Evolutionary conservation across 2,888 invertebrate species (phyloP).

Genomic region (Caenorhabditis uteleia): DNA sequence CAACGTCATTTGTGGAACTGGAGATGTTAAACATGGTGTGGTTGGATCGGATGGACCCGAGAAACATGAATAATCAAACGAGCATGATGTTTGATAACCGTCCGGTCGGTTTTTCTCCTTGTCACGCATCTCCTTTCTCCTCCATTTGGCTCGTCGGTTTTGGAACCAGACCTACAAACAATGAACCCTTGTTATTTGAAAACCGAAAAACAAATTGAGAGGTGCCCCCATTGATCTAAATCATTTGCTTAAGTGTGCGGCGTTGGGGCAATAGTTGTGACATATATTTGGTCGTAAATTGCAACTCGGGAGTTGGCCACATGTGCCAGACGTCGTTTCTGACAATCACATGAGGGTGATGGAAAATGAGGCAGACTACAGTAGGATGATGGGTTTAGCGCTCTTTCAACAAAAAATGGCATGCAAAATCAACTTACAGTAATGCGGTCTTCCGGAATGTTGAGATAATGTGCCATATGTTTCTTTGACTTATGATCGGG

Average conservation of each 20-base stretch:
- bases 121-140: constrained; percentile 50
- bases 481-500: constrained; percentile 61
- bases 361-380: not conserved
- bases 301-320: constrained; percentile 36
- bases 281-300: constrained; percentile 40
- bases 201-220: not conserved
- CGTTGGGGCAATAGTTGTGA: constrained; percentile 26
- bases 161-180: constrained; percentile 62
- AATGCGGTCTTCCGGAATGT: constrained; percentile 60
- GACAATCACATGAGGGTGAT: not conserved
- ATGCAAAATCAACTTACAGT: constrained; percentile 50
- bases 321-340: constrained; percentile 17
- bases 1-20: constrained; percentile 1
- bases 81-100: not conserved
- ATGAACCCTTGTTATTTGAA: not conserved
- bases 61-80: constrained; percentile 21
- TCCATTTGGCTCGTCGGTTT: constrained; percentile 57
- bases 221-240: not conserved
- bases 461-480: constrained; percentile 49
- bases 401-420: not conserved
- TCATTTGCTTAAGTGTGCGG: not conserved
- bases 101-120: constrained; percentile 12
- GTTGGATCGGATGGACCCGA: not conserved
- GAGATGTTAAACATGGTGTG: not conserved
- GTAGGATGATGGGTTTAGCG: too few species aligned